Conservation (phyloP, 2,797 vertebrate species). For the Eurystomus glaucurus region DNA sequence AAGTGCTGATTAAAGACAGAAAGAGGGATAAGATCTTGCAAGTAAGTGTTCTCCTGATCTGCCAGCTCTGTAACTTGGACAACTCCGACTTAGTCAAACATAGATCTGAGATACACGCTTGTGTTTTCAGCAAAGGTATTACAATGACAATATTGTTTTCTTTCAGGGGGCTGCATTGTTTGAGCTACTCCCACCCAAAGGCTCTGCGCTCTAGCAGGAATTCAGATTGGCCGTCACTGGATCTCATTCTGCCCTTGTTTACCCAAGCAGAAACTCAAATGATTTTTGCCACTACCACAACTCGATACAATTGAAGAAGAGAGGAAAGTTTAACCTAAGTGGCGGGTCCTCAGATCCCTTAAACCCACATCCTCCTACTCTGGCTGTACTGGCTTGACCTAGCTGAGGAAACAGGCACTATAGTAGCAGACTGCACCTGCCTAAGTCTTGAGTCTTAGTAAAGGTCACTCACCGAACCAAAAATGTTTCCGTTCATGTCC, state of each 20-base stretch:
- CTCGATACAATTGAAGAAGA: background rate
- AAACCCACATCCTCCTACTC: background rate
- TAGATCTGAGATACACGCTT: background rate
- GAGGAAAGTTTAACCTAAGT: background rate
- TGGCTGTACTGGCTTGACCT: background rate
- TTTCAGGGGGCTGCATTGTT: background rate
- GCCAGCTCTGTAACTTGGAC: background rate
- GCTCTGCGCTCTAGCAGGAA: background rate
- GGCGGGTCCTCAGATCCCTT: background rate
- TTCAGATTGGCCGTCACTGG: background rate
- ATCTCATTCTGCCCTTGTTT: background rate
- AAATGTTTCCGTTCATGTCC: constrained; percentile 84
- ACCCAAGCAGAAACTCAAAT: background rate
- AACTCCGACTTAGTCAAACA: background rate
- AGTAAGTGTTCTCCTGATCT: background rate
- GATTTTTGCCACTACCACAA: background rate
- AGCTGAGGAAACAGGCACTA: background rate
- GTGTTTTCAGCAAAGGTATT: background rate
- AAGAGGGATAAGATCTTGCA: background rate
- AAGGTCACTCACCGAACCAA: constrained; percentile 89
- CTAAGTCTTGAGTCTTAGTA: background rate
- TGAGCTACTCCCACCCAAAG: background rate
- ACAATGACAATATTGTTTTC: background rate
- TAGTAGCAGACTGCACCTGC: background rate
- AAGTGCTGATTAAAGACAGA: background rate